Percentiles rank a stretch among this genome's conserved stretches.
Evolutionary conservation across 2,888 invertebrate genomes (phyloP).

Genomic region (Piscicola geometra): DNA sequence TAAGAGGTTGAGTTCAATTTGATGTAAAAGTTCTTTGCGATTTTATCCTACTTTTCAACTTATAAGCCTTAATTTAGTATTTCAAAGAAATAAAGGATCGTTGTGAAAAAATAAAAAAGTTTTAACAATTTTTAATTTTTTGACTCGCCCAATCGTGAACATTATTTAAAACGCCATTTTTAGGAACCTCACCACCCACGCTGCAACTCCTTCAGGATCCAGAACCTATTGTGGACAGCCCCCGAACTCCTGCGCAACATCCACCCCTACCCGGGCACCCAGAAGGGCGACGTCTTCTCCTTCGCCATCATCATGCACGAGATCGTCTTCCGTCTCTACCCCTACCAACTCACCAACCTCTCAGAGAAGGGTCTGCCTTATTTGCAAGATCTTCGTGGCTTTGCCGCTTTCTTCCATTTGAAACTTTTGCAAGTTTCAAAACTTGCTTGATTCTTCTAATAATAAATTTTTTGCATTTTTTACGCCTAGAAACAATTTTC

Average conservation of each 20-base stretch:
- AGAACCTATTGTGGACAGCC: constrained; percentile 26
- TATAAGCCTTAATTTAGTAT: too few species aligned
- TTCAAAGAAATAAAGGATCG: too few species aligned
- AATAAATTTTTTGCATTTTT: too few species aligned
- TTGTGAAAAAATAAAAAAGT: too few species aligned
- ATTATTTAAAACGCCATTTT: neutral
- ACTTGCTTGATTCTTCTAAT: too few species aligned
- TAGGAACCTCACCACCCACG: neutral
- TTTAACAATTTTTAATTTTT: neutral
- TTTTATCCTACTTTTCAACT: too few species aligned
- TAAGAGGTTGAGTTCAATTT: too few species aligned
- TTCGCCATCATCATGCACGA: constrained; percentile 27
- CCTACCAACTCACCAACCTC: constrained; percentile 21
- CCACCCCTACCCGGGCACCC: neutral
- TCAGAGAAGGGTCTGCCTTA: constrained; percentile 25
- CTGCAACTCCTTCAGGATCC: neutral
- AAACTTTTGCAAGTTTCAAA: too few species aligned
- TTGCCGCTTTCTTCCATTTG: too few species aligned
- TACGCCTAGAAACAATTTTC: too few species aligned
- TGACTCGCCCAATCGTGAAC: neutral
- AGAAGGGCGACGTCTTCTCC: constrained; percentile 28
- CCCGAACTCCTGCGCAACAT: constrained; percentile 17
- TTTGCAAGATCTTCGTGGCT: too few species aligned
- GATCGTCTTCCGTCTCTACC: constrained; percentile 10
- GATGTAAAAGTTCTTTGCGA: too few species aligned